phyloP scores from a whole-genome alignment of 2,797 vertebrate genomes.

The Pterois miles region DNA sequence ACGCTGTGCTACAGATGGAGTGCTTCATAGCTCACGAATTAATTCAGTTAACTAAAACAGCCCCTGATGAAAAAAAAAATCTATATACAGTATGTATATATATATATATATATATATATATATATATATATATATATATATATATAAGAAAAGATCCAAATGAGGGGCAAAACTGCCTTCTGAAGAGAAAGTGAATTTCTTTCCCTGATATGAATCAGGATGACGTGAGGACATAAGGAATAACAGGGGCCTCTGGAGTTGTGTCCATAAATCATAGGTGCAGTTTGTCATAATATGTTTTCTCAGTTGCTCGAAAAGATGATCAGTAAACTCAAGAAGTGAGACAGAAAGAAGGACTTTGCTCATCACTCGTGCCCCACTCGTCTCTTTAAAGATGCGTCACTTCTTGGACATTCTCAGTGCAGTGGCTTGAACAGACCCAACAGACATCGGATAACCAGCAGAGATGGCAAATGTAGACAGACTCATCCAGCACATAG shows the following conservation, averaged over 20 bases:
- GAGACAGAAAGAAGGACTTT: neutral
- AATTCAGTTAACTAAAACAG: neutral
- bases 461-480: constrained; percentile 31
- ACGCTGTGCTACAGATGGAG: neutral
- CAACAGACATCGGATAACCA: neutral
- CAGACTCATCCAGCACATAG: constrained; percentile 19
- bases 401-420: constrained; percentile 1
- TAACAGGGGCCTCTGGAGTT: neutral
- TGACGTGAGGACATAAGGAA: neutral
- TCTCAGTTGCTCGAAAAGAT: neutral
- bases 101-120: too few species aligned
- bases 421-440: neutral
- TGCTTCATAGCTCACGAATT: neutral
- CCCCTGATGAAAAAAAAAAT: too few species aligned
- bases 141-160: neutral
- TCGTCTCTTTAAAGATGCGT: neutral
- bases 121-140: too few species aligned
- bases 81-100: too few species aligned
- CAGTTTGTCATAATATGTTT: neutral
- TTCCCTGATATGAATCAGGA: neutral
- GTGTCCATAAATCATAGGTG: neutral
- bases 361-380: neutral
- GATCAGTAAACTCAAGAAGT: constrained; percentile 1
- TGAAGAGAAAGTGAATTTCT: neutral
- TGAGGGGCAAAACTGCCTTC: neutral